These are phyloP conservation scores for Chirona hameri DNA, from an alignment of 2,888 invertebrate species.

Conservation along the genomic window DNA sequence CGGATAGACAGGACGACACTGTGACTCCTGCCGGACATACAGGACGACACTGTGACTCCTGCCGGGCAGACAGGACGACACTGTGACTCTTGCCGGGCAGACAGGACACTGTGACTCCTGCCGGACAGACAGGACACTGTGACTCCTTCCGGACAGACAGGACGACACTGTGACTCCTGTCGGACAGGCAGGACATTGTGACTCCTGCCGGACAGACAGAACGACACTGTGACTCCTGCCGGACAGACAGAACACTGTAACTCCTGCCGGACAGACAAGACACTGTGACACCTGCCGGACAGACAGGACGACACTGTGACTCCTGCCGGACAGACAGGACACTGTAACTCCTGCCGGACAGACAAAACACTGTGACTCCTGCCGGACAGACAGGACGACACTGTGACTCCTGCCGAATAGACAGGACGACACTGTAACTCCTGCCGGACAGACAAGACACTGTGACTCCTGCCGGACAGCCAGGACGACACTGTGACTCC, in stretches of 20 bases:
- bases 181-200: not conserved
- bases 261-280: not conserved
- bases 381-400: not conserved
- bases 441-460: not conserved
- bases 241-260: not conserved
- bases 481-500: conserved; percentile 2
- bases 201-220: not conserved
- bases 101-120: conserved; percentile 2
- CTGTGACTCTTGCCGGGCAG: not conserved
- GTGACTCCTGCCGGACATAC: not conserved
- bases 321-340: not conserved
- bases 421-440: not conserved
- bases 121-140: not conserved
- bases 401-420: not conserved
- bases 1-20: not conserved
- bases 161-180: not conserved
- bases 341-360: not conserved
- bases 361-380: conserved; percentile 10
- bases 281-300: not conserved
- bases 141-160: not conserved
- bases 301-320: not conserved
- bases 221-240: not conserved
- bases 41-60: conserved; percentile 4
- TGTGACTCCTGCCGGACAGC: not conserved
- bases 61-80: not conserved